Evolutionary conservation across 2,888 invertebrate genomes (phyloP).

Genomic region (Psococerastis gibbosa): DNA sequence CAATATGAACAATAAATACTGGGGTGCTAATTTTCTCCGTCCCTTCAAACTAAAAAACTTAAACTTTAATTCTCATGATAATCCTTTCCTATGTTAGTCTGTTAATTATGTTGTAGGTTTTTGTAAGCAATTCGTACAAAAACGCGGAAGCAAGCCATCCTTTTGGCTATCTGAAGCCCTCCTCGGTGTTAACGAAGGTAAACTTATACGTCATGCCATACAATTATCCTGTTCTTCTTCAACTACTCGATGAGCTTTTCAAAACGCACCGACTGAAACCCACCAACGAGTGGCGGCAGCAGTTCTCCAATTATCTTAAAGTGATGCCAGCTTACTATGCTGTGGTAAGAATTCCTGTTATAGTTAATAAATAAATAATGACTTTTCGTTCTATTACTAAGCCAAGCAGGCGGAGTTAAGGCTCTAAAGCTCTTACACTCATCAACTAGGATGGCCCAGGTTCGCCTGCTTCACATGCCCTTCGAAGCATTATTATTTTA

Average conservation of each 20-base stretch:
- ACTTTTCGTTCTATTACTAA: no score
- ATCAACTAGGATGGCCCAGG: no score
- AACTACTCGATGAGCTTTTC: conserved; percentile 81
- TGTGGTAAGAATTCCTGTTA: conserved; percentile 42
- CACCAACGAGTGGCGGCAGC: conserved; percentile 76
- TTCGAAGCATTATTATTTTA: not conserved
- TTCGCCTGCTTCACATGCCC: no score
- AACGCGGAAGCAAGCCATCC: conserved; percentile 77
- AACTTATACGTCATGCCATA: conserved; percentile 97
- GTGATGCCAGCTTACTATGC: conserved; percentile 96
- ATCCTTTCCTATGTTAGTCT: no score
- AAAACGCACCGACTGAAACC: conserved; percentile 86
- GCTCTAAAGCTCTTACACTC: no score
- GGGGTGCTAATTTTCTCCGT: no score
- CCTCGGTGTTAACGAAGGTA: conserved; percentile 81
- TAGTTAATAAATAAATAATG: no score
- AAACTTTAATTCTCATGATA: no score
- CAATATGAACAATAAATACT: no score
- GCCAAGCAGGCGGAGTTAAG: no score
- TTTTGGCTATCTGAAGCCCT: conserved; percentile 94
- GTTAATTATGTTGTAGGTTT: conserved; percentile 37
- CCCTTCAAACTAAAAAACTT: no score
- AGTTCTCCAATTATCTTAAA: conserved; percentile 84
- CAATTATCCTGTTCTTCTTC: conserved; percentile 89
- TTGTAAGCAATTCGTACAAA: conserved; percentile 79